A percentile compares a stretch with the other conserved stretches of the same genome.
Conservation (phyloP, 2,888 invertebrate genomes). For the Alloscopus bannaensis region DNA sequence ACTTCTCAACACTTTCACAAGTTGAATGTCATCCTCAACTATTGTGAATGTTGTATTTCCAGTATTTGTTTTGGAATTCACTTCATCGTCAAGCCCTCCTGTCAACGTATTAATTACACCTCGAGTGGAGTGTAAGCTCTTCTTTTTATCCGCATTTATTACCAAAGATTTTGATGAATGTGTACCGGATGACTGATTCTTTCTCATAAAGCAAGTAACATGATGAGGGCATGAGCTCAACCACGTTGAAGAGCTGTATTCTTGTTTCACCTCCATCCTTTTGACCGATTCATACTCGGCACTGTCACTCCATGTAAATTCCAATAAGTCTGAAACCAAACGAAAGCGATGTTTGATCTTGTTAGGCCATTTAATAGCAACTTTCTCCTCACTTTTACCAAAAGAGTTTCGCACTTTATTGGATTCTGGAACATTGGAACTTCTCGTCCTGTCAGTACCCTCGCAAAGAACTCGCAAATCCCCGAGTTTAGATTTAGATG, state of each 20-base stretch:
- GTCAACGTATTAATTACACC: not conserved
- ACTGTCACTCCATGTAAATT: constrained; percentile 32
- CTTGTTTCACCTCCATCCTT: not conserved
- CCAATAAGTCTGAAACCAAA: constrained; percentile 38
- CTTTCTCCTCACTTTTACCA: not conserved
- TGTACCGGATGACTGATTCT: not conserved
- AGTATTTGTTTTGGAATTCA: not conserved
- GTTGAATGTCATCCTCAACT: constrained; percentile 8
- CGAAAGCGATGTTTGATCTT: constrained; percentile 35
- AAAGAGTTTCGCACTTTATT: not conserved
- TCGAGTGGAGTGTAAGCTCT: not conserved
- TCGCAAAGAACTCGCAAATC: constrained; percentile 36
- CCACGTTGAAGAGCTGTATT: constrained; percentile 18
- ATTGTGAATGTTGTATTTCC: not conserved
- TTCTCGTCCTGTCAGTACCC: constrained; percentile 25
- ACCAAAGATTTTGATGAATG: not conserved
- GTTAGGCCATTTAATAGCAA: constrained; percentile 1
- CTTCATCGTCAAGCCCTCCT: not conserved
- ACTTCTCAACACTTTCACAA: constrained; percentile 54
- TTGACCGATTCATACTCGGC: constrained; percentile 4
- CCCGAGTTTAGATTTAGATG: constrained; percentile 19
- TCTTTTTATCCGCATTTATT: constrained; percentile 16
- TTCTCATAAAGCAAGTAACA: constrained; percentile 18
- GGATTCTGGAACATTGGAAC: not conserved
- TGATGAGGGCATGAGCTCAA: constrained; percentile 28